Evolutionary conservation across 2,113 vertebrate genomes (phyloP).

Genomic region (Pterophyllum scalare): DNA sequence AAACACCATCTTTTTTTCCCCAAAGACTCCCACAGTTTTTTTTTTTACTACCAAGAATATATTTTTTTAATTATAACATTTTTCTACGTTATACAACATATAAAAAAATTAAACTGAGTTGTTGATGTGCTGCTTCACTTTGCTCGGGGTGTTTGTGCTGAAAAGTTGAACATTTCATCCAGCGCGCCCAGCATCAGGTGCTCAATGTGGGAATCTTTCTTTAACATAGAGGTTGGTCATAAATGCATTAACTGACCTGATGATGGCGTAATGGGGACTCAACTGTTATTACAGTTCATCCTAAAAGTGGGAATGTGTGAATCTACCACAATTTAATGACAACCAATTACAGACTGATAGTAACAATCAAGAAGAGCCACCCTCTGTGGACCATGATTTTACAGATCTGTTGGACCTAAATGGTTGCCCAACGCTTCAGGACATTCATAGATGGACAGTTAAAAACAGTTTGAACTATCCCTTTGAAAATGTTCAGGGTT

Average conservation of each 20-base stretch:
- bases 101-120: neutral
- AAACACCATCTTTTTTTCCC: too few relatives aligned
- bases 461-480: neutral
- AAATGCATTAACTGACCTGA: neutral
- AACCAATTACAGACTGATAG: neutral
- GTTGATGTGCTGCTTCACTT: neutral
- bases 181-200: too few relatives aligned
- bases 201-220: neutral
- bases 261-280: neutral
- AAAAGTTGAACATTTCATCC: neutral
- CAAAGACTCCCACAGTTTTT: neutral
- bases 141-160: neutral
- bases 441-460: neutral
- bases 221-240: neutral
- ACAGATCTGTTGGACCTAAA: rapidly evolving
- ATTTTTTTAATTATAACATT: too few relatives aligned
- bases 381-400: neutral
- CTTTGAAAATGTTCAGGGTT: neutral
- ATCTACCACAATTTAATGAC: neutral
- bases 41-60: neutral
- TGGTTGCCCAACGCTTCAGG: neutral
- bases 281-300: neutral
- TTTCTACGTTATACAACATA: too few relatives aligned
- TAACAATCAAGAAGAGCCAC: neutral
- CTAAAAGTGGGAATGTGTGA: neutral